phyloP scores from a whole-genome alignment of 92 coral and sea anemone species.

The Chrysogorgia sp. region DNA sequence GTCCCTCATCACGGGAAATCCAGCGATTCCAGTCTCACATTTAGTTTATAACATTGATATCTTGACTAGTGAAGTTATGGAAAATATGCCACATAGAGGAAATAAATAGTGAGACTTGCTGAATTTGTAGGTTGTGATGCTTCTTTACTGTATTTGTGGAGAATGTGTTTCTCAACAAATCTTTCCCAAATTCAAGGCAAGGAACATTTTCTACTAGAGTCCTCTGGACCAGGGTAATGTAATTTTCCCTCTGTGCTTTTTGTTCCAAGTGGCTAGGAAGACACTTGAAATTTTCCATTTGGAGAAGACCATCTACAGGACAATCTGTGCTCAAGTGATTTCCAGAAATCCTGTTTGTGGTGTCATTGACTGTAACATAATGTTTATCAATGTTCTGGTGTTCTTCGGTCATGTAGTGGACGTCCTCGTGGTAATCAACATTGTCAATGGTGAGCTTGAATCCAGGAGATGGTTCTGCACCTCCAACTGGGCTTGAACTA shows the following conservation, averaged over 20 bases:
- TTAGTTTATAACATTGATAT: too few relatives aligned
- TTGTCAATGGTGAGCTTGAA: slow-evolving; percentile 33
- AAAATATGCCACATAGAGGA: slow-evolving; percentile 52
- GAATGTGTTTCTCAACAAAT: slow-evolving; percentile 46
- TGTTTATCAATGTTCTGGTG: too few relatives aligned
- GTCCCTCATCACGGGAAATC: too few relatives aligned
- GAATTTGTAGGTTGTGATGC: slow-evolving; percentile 45
- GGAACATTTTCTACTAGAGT: slow-evolving; percentile 45
- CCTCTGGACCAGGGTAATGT: too few relatives aligned
- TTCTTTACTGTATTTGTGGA: slow-evolving; percentile 50
- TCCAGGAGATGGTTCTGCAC: background rate
- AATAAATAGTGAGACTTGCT: slow-evolving; percentile 14
- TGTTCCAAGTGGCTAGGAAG: slow-evolving; percentile 39
- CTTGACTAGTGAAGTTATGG: too few relatives aligned
- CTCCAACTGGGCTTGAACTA: too few relatives aligned
- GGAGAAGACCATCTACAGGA: slow-evolving; percentile 51
- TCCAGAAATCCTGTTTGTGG: slow-evolving; percentile 66
- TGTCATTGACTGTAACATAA: slow-evolving; percentile 59
- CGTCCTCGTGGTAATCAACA: slow-evolving; percentile 18
- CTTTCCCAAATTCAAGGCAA: slow-evolving; percentile 37
- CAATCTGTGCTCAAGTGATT: slow-evolving; percentile 46
- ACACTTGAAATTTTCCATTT: slow-evolving; percentile 68
- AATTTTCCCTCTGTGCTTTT: slow-evolving; percentile 46
- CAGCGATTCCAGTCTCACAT: too few relatives aligned
- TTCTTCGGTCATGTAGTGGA: slow-evolving; percentile 55